phyloP scores from a whole-genome alignment of 2,797 vertebrate species.

The Halcyon leucocephala region DNA sequence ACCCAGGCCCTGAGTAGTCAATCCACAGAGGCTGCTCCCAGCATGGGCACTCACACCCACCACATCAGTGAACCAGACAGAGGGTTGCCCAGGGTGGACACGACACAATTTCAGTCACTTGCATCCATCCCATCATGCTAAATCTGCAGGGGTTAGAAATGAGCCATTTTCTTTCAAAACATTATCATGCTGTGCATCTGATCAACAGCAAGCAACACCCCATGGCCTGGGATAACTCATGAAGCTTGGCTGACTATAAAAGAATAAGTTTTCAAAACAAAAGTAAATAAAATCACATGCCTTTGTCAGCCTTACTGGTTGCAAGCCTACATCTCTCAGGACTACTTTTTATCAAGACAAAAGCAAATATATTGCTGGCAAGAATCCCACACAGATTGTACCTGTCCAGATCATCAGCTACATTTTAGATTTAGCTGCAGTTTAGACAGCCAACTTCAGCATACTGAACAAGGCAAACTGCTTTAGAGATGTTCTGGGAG shows the following conservation, averaged over 20 bases:
- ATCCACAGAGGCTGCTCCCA: not conserved
- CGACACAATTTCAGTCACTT: not conserved
- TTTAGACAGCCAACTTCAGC: not conserved
- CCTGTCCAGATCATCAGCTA: slow-evolving; percentile 29
- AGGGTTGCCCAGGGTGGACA: not conserved
- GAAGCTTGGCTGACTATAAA: not conserved
- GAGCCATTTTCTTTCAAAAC: not conserved
- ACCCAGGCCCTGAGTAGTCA: not conserved
- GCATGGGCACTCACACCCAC: not conserved
- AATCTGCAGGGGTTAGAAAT: not conserved
- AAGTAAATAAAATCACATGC: not conserved
- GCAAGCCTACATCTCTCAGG: not conserved
- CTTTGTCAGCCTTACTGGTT: slow-evolving; percentile 1
- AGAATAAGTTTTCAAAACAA: not conserved
- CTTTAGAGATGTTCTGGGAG: slow-evolving; percentile 11
- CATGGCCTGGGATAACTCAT: slow-evolving; percentile 37
- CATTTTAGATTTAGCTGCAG: slow-evolving; percentile 38
- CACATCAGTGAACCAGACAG: not conserved
- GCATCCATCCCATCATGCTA: not conserved
- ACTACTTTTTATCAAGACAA: slow-evolving; percentile 7
- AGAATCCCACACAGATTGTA: not conserved
- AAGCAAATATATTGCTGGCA: slow-evolving; percentile 10
- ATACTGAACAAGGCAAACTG: not conserved
- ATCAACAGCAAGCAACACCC: not conserved
- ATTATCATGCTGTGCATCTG: not conserved